These are phyloP conservation scores for Oeneis ivallda DNA, from an alignment of 2,888 invertebrate species.

Conservation along the genomic window DNA sequence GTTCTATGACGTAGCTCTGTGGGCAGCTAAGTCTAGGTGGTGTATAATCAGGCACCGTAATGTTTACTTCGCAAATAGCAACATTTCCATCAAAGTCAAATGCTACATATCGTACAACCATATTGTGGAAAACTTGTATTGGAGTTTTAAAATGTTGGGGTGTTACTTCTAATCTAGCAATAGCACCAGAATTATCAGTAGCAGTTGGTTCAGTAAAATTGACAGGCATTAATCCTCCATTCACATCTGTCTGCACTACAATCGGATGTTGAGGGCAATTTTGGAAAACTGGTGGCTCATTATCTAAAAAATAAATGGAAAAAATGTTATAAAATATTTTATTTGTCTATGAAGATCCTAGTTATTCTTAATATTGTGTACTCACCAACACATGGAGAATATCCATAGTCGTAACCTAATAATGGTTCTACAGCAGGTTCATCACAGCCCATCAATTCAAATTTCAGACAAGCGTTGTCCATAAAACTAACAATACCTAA, in stretches of 20 bases:
- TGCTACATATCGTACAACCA: slow-evolving; percentile 96
- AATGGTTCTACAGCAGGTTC: slow-evolving; percentile 90
- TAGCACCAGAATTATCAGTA: slow-evolving; percentile 96
- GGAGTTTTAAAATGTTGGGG: slow-evolving; percentile 96
- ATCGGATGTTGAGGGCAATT: slow-evolving; percentile 97
- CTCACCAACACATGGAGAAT: slow-evolving; percentile 94
- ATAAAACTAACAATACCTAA: slow-evolving; percentile 97
- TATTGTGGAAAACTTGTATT: slow-evolving; percentile 92
- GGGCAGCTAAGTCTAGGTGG: slow-evolving; percentile 95
- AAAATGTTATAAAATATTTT: neutral
- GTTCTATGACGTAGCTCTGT: slow-evolving; percentile 95
- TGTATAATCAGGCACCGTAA: slow-evolving; percentile 96
- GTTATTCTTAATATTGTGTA: slow-evolving; percentile 24
- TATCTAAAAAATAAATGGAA: slow-evolving; percentile 80
- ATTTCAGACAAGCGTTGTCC: slow-evolving; percentile 97
- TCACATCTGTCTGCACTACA: slow-evolving; percentile 92
- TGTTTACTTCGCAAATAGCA: slow-evolving; percentile 97
- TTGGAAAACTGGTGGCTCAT: slow-evolving; percentile 97
- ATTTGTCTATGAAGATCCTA: neutral
- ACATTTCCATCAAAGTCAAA: slow-evolving; percentile 99
- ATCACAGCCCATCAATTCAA: slow-evolving; percentile 97
- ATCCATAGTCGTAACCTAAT: slow-evolving; percentile 96
- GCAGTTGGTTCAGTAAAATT: slow-evolving; percentile 97
- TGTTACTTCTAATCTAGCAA: slow-evolving; percentile 95
- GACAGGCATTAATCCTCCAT: slow-evolving; percentile 94